Evolutionary conservation across 2,113 vertebrate species (phyloP), one percentile per base, ranked within the genome.

Genomic region (Noturus placidus): DNA sequence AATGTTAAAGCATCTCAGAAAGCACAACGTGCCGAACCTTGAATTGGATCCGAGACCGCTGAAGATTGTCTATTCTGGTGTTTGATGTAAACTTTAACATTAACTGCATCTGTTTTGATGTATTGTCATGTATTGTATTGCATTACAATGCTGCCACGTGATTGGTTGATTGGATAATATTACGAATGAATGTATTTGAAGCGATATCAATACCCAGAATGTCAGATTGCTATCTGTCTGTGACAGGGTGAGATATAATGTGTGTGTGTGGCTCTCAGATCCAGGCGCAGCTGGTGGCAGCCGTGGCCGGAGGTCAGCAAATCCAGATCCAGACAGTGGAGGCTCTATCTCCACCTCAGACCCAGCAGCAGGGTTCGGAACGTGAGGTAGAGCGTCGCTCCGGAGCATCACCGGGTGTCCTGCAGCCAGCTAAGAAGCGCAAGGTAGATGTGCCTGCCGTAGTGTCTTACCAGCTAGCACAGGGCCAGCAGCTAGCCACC

Each of bases 341-440:
- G 89, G 96, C 98, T 5, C 95, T 98, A 92, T 97, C 98, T 56
- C 97, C 97, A 25, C 95, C 96, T 38, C 96, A 96, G 87, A 95
- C 95, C 46, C 96, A 96, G 87, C 95, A 94, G n/a, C 97, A 97
- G 85, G 97, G 97, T 86, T 98, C 97, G 42, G 95, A 96, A 0
- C 95, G 97, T 90, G 98, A 99, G 91, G 95, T 94, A n/a, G 98
- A 99, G 79, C 95, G 97, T 42, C 95, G 98, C 86, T 38, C 87
- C 0, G 96, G 95, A 86, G 94, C 95, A 87, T 95, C 96, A 0
- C 95, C 97, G 14, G 96, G 96, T 7, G 98, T 99, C 79, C 97
- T 99, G 84, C 99, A 99, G 91, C 99, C 99, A 0, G 98, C 97
- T 91, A 99, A 99, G 95, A 99, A 99, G 87, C 98, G 98, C 87